A percentile compares a stretch with the other conserved stretches of the same genome.
Evolutionary conservation across 2,888 invertebrate species (phyloP).

Genomic region (Philonicus albiceps): DNA sequence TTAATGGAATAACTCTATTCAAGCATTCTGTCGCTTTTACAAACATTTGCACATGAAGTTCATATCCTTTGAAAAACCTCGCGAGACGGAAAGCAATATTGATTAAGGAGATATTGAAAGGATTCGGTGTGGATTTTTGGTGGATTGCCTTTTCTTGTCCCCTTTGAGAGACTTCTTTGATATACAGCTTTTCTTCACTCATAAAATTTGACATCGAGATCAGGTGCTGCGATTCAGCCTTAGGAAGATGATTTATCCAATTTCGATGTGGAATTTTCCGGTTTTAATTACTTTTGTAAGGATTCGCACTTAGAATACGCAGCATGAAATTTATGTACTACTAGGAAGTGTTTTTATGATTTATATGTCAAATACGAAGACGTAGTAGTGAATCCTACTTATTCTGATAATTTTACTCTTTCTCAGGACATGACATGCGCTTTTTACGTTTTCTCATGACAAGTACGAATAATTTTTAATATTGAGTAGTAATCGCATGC

Average conservation of each 20-base stretch:
- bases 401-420: too few relatives aligned
- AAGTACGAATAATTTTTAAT: too few relatives aligned
- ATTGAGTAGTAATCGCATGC: too few relatives aligned
- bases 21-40: background rate
- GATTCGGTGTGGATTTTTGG: background rate
- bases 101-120: background rate
- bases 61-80: too few relatives aligned
- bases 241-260: background rate
- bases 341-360: too few relatives aligned
- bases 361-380: too few relatives aligned
- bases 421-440: too few relatives aligned
- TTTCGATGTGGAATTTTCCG: background rate
- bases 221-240: background rate
- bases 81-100: background rate
- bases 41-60: background rate
- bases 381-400: too few relatives aligned
- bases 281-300: background rate
- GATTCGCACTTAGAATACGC: background rate
- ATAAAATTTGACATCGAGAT: background rate
- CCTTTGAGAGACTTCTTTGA: background rate
- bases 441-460: too few relatives aligned
- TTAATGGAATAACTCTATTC: background rate
- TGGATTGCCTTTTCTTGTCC: background rate
- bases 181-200: background rate
- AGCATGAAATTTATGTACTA: too few relatives aligned